Evolutionary conservation across 2,888 invertebrate species (phyloP).

Genomic region (Zygogramma bicolorata): DNA sequence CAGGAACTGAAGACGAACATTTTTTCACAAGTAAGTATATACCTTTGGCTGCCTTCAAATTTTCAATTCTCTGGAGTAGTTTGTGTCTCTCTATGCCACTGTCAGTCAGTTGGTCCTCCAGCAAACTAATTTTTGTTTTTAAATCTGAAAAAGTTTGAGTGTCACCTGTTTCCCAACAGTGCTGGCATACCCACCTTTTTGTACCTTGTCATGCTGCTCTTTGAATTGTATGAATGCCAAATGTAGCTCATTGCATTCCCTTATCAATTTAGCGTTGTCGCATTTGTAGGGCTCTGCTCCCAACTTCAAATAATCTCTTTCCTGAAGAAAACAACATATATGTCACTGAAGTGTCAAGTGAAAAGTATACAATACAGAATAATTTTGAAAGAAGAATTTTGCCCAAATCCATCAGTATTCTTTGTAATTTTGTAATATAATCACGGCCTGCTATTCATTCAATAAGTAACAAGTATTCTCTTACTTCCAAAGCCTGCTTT

Average conservation of each 20-base stretch:
- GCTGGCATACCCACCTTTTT: conserved; percentile 66
- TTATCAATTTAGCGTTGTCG: conserved; percentile 81
- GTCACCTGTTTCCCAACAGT: neutral
- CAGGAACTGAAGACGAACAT: neutral
- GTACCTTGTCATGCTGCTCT: conserved; percentile 74
- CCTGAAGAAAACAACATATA: conserved; percentile 66
- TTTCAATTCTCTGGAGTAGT: conserved; percentile 51
- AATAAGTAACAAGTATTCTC: too few species aligned
- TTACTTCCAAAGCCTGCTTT: conserved; percentile 76
- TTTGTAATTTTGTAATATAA: too few species aligned
- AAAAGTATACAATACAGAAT: too few species aligned
- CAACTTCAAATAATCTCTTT: conserved; percentile 76
- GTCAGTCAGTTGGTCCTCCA: conserved; percentile 73
- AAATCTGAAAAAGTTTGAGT: conserved; percentile 64
- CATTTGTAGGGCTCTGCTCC: conserved; percentile 84
- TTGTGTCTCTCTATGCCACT: conserved; percentile 64
- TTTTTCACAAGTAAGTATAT: conserved; percentile 69
- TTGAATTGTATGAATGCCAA: conserved; percentile 74
- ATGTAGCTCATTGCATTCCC: conserved; percentile 82
- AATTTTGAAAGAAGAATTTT: too few species aligned
- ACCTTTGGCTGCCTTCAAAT: conserved; percentile 69
- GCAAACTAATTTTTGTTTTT: conserved; percentile 67
- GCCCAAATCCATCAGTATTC: too few species aligned
- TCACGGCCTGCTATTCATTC: too few species aligned
- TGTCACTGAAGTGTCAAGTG: conserved; percentile 16